Percentiles rank a stretch among this genome's conserved stretches.
phyloP scores from a whole-genome alignment of 2,797 vertebrate genomes.

The Gambusia yucatana region DNA sequence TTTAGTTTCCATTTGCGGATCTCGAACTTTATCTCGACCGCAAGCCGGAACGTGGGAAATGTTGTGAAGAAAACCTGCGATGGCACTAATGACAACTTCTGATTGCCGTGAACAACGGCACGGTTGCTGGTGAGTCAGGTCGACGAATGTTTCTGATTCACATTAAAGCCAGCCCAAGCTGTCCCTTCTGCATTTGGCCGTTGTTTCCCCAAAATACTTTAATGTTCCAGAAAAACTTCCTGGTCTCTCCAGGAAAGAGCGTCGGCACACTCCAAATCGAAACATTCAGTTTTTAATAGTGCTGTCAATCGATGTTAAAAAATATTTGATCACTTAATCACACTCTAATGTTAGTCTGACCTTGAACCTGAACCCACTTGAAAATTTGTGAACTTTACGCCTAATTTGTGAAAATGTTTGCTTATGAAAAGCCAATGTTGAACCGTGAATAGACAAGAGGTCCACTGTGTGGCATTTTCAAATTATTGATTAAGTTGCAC shows the following conservation, averaged over 20 bases:
- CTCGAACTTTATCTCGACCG: slow-evolving; percentile 14
- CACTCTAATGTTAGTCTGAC: not conserved
- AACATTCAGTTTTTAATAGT: not conserved
- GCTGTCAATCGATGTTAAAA: too few species aligned
- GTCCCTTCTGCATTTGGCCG: not conserved
- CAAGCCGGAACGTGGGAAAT: slow-evolving; percentile 20
- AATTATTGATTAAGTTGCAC: too few species aligned
- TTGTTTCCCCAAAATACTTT: not conserved
- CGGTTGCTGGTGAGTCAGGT: not conserved
- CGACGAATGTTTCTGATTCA: slow-evolving; percentile 11
- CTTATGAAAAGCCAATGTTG: too few species aligned
- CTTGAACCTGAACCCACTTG: not conserved
- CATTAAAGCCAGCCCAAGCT: slow-evolving; percentile 5
- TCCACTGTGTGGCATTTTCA: too few species aligned
- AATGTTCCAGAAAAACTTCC: not conserved
- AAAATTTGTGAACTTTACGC: not conserved
- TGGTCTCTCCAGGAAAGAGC: not conserved
- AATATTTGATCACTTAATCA: too few species aligned
- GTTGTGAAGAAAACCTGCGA: slow-evolving; percentile 9
- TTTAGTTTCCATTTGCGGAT: slow-evolving; percentile 4
- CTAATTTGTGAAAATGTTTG: not conserved
- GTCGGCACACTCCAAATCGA: not conserved
- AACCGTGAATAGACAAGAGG: too few species aligned
- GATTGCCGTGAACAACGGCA: not conserved
- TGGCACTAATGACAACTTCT: slow-evolving; percentile 16